Evolutionary conservation across 1,140 invertebrate genomes (phyloP), one percentile per base, ranked within the genome.

Genomic region (Rhyzopertha dominica): DNA sequence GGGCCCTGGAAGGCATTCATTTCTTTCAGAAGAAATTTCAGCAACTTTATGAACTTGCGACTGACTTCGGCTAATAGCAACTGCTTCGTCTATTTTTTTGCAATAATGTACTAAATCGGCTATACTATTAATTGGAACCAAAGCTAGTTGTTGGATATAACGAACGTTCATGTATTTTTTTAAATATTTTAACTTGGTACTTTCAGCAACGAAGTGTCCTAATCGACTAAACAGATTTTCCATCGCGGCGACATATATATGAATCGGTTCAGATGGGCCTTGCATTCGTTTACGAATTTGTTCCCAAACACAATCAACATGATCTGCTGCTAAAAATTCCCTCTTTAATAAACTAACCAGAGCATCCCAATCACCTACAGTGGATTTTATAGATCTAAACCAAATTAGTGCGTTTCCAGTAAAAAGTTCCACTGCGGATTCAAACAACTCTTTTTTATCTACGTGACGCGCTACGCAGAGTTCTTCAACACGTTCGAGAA

Each of bases 261-360:
- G 45, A 5, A 62, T 58, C 31, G 53, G 52, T 36, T 63, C 57
- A 0, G 22, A 18, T 44, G 55, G 50, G 0, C 59, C 59, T 39
- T 65, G 59, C n/a, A 59, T 57, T 2, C 62, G 22, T 14, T 43
- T 38, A 9, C 51, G 39, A 26, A 63, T 63, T 49, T 65, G 58
- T 1, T 54, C 13, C 7, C 51, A 24, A 5, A 63, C 19, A 3
- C 57, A 29, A 14, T 61, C 61, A 43, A 62, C 61, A 35, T 57
- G 59, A 39, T 62, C 55, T n/a, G 36, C 0, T 10, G 43, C 36
- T 25, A 31, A 30, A 47, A 65, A 65, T 47, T 62, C 59, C 16
- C 31, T 1, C 26, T 43, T 54, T 19, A 63, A 41, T 10, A 40
- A 13, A 10, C 0, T 5, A 16, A 47, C 23, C 9, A 60, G 29